Base-by-base conservation (phyloP, 30 jellyfish, hydroid and myxozoan genomes). In the Turritopsis rubra region DNA sequence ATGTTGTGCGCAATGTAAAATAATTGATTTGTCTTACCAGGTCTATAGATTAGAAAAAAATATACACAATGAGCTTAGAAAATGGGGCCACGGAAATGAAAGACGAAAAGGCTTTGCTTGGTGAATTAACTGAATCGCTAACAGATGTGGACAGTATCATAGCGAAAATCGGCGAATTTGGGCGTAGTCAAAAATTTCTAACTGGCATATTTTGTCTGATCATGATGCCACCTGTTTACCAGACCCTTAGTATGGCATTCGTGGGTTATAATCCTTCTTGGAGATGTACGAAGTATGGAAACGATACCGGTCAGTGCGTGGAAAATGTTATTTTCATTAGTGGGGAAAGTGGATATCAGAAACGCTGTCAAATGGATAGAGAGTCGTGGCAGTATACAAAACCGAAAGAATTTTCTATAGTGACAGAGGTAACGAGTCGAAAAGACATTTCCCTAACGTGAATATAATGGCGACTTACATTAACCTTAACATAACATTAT, bases 171-270 rank as follows among this genome's bases (percentile, higher is more conserved):
- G 99, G 99, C 1, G 91, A 89, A 76, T 93, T 88, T 79, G 97
- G 97, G 8, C 86, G 80, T 28, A 21, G 83, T 81, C 99, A 93
- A 70, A 83, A 66, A 16, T 26, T 82, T 19, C 66, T 88, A 41
- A 88, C 82, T 65, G 65, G 81, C 22, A 26, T 85, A 83, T 93
- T 93, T 82, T 85, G 96, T 60, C 54, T 88, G 72, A 73, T 88
- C 82, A 88, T 88, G 60, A 79, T 93, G 9, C 96, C 99, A 5
- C 84, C 91, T 65, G 83, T 96, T 24, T 88, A 85, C 71, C 99
- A 93, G 65, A 82, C 96, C 7, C 75, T 93, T 72, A 60, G 87
- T 30, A 88, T 88, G 78, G 80, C 96, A 26, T 93, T 93, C 53
- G 96, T 81, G 5, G 99, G 85, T 0, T 23, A 28, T 31, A 71